Base-by-base conservation (phyloP, 2,888 invertebrate genomes). In the Pachycephus smyrnensis region DNA sequence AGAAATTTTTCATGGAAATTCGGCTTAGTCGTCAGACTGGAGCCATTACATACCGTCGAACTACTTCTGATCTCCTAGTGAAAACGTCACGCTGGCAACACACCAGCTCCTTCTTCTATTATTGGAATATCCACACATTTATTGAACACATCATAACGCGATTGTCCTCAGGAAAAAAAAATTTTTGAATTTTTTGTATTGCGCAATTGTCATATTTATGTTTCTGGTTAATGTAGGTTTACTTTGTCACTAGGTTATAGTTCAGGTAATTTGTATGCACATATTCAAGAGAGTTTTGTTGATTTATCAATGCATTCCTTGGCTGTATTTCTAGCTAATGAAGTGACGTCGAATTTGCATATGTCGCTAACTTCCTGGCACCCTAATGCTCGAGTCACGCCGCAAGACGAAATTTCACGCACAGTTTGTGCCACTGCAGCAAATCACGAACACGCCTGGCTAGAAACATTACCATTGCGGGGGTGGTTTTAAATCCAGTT, bases 391-490 rank as follows among this genome's bases (percentile, higher is more conserved):
- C 68, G 33, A 79, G 85, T 86, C 85, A 85, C 83, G 83, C 81
- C 82, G 82, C 74, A 79, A 73, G 80, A 79, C 80, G 82, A 81
- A 84, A 86, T 84, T 86, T 83, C 82, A 82, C 79, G 80, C 76
- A 36, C 55, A n/a, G 68, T 69, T 23, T 69, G 69, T 12, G 4
- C 40, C 15, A 40, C 40, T 40, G 40, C 15, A 40, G 40, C 40
- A 40, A 40, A 40, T 40, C 40, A 40, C 4, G 15, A 15, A 40
- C 40, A 40, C 40, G 40, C 6, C 40, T 6, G 15, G 6, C 40
- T 40, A 40, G 40, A 40, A 40, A 40, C 6, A 40, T 40, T 40
- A 40, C 15, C 40, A 40, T 40, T 40, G 40, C 40, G 40, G 40
- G 40, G 40, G 40, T 40, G 40, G 40, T 40, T 40, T 15, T 15